Evolutionary conservation across 2,888 invertebrate genomes (phyloP).

Genomic region (Pammene aurita): DNA sequence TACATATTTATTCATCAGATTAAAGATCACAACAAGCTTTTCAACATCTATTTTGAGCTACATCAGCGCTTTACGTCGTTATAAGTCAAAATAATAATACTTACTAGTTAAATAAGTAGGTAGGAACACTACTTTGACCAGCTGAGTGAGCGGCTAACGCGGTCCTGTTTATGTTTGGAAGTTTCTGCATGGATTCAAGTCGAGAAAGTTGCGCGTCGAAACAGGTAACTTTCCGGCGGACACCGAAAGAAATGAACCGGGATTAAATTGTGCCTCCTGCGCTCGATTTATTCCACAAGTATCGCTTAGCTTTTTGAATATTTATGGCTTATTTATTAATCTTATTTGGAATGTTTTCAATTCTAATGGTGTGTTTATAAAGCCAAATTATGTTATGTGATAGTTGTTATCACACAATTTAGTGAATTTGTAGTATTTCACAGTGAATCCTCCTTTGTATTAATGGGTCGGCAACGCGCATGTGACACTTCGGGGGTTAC

Average conservation of each 20-base stretch:
- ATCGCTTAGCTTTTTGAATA: constrained; percentile 30
- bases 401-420: not conserved
- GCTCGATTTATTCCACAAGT: constrained; percentile 38
- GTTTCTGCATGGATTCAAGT: constrained; percentile 53
- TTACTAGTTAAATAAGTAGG: not conserved
- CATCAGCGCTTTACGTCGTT: too few relatives aligned
- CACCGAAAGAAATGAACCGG: constrained; percentile 43
- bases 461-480: too few relatives aligned
- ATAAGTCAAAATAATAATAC: too few relatives aligned
- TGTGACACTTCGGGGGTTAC: too few relatives aligned
- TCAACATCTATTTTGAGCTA: too few relatives aligned
- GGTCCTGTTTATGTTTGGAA: constrained; percentile 54
- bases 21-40: too few relatives aligned
- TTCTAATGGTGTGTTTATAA: constrained; percentile 19
- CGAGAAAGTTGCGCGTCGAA: constrained; percentile 50
- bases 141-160: constrained; percentile 48
- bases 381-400: not conserved
- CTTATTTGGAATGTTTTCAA: constrained; percentile 30
- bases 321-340: constrained; percentile 39
- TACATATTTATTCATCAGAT: too few relatives aligned
- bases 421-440: too few relatives aligned
- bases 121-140: constrained; percentile 43
- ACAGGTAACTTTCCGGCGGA: constrained; percentile 46
- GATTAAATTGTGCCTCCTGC: constrained; percentile 41
- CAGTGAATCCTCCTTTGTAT: too few relatives aligned